phyloP scores from a whole-genome alignment of 2,797 vertebrate species.

The Fistularia commersonii region DNA sequence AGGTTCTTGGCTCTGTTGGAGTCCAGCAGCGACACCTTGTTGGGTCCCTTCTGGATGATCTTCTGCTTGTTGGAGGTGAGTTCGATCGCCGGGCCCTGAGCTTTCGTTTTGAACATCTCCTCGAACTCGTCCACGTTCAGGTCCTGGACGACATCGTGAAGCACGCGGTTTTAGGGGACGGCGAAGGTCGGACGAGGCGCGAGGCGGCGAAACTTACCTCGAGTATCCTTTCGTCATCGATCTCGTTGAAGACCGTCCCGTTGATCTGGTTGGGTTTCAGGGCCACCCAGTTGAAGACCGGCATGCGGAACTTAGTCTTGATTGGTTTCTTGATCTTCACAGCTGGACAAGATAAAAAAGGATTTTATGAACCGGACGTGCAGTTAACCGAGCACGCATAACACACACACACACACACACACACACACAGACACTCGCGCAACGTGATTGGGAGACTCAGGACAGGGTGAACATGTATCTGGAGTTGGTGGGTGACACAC shows the following conservation, averaged over 20 bases:
- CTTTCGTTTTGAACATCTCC: constrained; percentile 97
- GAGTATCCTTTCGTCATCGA: constrained; percentile 92
- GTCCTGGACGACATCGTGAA: constrained; percentile 73
- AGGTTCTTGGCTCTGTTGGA: constrained; percentile 96
- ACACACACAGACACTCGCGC: neutral
- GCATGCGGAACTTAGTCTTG: constrained; percentile 97
- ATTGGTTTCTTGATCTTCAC: constrained; percentile 98
- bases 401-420: no score
- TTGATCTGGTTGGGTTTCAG: constrained; percentile 98
- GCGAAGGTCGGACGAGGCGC: no score
- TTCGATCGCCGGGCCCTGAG: constrained; percentile 88
- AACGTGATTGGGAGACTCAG: neutral
- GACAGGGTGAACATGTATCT: neutral
- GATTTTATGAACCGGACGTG: constrained; percentile 35
- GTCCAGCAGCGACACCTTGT: constrained; percentile 89
- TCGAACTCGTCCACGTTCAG: constrained; percentile 95
- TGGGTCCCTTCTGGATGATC: constrained; percentile 82
- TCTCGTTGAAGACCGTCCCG: constrained; percentile 95
- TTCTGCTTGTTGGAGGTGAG: constrained; percentile 84
- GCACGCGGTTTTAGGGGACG: no score
- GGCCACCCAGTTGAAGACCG: constrained; percentile 97
- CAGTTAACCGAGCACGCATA: neutral
- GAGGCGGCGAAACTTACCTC: no score
- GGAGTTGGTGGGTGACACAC: neutral
- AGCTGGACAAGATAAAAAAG: constrained; percentile 71